Conservation (phyloP, 2,888 invertebrate genomes). For the Abrostola triplasia region DNA sequence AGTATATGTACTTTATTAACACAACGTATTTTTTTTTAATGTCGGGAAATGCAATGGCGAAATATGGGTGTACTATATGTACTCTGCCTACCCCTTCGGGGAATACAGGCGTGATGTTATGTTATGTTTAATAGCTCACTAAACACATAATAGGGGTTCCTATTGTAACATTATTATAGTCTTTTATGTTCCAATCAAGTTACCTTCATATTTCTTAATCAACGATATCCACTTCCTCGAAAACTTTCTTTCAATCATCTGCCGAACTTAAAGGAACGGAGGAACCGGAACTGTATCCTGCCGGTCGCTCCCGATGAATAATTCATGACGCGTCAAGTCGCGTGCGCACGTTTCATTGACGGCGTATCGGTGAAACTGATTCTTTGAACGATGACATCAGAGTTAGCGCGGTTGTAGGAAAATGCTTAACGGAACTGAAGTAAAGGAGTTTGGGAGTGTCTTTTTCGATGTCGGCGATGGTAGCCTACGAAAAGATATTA, state of each 20-base stretch:
- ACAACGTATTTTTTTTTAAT: no score
- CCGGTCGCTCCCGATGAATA: constrained; percentile 76
- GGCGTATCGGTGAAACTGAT: constrained; percentile 58
- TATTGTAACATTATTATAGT: no score
- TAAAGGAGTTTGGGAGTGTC: background rate
- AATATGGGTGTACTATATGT: no score
- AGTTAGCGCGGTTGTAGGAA: constrained; percentile 5
- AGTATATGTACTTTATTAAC: background rate
- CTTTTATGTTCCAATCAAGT: no score
- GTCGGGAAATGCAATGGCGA: no score
- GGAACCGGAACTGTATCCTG: constrained; percentile 85
- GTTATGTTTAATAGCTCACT: no score
- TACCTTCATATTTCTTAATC: no score
- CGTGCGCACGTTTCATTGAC: constrained; percentile 59
- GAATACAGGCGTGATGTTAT: no score
- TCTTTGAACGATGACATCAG: constrained; percentile 62
- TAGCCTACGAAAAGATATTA: no score
- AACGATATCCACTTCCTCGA: constrained; percentile 26
- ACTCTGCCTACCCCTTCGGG: no score
- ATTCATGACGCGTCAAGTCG: constrained; percentile 69
- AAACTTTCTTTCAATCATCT: constrained; percentile 24
- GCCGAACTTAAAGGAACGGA: constrained; percentile 42
- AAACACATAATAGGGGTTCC: no score
- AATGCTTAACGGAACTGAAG: constrained; percentile 15
- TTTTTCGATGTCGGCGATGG: background rate